Evolutionary conservation across 2,888 invertebrate genomes (phyloP), one percentile per base, ranked within the genome.

Genomic region (Dexiosoma caninum): DNA sequence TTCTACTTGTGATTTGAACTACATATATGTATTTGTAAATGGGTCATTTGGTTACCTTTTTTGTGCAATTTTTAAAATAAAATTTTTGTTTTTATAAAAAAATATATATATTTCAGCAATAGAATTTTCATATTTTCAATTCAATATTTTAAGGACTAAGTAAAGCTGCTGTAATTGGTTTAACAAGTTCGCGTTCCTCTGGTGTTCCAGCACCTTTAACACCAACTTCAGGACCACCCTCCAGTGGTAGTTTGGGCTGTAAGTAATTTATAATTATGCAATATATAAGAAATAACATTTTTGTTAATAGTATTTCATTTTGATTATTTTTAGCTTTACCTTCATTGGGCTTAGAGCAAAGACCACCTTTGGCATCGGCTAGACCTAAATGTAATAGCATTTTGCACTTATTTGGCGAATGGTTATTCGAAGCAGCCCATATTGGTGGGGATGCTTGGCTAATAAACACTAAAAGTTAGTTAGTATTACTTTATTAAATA

Each of bases 341-440:
- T 42, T 92, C 93, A 1, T 90, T 94, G 78, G 92, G 92, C 4
- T 67, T 85, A 40, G 94, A 93, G 30, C 92, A 93, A 64, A 92
- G 93, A 85, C 93, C 92, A 14, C 94, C 95, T 0, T 90, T 96
- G 83, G 94, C 96, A 0, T 93, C 94, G 16, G 92, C 94, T 30
- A 92, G 98, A 71, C 97, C 98, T 19, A 96, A 96, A 88, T 97
- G 97, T 86, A 98, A 98, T 91, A 98, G 98, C 82, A 95, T 98
- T 88, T 92, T 98, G 75, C 98, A 98, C 90, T 92, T 98, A 83
- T 98, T 98, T 90, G 98, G 98, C 1, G 96, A 97, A 87, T 98
- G 98, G 98, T 91, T 98, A 82, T 98, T 98, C 89, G 98, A 98
- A 90, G 98, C 98, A 5, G 96, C 98, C 2, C 94, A 98, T 84